phyloP scores from a whole-genome alignment of 2,113 vertebrate genomes.

The Pelvicachromis taeniatus region DNA sequence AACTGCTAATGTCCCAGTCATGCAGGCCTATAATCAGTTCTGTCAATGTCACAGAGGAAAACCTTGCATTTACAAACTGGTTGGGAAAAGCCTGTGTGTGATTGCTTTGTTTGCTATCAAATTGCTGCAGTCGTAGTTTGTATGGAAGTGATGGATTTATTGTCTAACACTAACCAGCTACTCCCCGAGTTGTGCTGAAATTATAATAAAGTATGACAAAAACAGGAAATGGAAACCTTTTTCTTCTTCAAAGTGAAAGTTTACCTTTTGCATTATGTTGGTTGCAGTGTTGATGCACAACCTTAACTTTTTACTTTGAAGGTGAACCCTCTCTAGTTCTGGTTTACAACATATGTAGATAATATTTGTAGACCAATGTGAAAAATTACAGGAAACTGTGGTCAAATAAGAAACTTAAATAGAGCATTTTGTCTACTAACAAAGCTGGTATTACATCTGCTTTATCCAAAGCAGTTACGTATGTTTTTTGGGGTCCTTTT shows the following conservation, averaged over 20 bases:
- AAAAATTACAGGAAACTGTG: neutral
- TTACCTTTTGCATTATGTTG: neutral
- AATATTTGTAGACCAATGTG: neutral
- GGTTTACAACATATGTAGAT: neutral
- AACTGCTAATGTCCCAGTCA: neutral
- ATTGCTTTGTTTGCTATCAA: neutral
- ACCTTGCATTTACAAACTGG: neutral
- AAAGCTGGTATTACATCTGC: neutral
- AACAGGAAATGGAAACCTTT: neutral
- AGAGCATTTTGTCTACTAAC: neutral
- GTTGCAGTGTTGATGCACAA: neutral
- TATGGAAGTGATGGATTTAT: neutral
- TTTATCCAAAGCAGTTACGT: neutral
- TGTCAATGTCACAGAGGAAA: neutral
- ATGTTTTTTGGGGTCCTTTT: neutral
- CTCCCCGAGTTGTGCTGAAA: neutral
- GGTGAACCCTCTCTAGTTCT: neutral
- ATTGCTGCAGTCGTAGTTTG: neutral
- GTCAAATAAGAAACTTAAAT: neutral
- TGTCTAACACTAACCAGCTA: neutral
- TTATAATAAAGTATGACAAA: neutral
- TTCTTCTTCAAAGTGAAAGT: neutral
- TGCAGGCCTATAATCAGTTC: neutral
- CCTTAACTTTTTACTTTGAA: neutral
- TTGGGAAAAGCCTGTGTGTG: neutral